A percentile compares a stretch with the other conserved stretches of the same genome.
These are phyloP conservation scores for Leuciscus waleckii DNA, from an alignment of 2,797 vertebrate species.

Conservation along the genomic window DNA sequence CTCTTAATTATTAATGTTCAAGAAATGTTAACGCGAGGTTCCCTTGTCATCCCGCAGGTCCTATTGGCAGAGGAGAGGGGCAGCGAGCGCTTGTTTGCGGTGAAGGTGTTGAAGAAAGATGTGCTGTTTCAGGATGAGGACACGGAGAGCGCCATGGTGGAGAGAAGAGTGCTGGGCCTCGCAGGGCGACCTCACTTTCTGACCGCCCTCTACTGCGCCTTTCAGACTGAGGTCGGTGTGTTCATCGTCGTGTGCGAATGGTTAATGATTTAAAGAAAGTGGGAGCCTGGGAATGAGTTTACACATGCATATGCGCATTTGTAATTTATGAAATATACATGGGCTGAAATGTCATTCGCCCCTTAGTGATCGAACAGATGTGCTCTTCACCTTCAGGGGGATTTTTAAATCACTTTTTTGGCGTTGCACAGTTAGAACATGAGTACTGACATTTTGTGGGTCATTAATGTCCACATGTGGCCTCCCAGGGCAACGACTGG, in stretches of 20 bases:
- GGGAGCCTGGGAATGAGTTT: not conserved
- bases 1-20: conserved; percentile 38
- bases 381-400: conserved; percentile 31
- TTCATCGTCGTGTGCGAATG: conserved; percentile 33
- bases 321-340: conserved; percentile 30
- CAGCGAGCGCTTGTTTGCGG: conserved; percentile 86
- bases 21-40: conserved; percentile 23
- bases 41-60: conserved; percentile 74
- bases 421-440: conserved; percentile 1
- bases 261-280: conserved; percentile 29
- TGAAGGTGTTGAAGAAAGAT: conserved; percentile 94
- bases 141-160: conserved; percentile 91
- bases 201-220: conserved; percentile 88
- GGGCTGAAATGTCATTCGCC: conserved; percentile 10
- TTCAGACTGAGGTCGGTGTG: conserved; percentile 85
- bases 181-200: conserved; percentile 87
- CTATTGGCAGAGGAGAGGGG: conserved; percentile 89
- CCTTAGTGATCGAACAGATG: conserved; percentile 22
- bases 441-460: not conserved
- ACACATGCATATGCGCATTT: conserved; percentile 8
- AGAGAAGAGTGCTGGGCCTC: conserved; percentile 87
- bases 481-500: not conserved
- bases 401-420: not conserved
- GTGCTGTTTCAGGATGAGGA: conserved; percentile 94
- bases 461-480: not conserved